Evolutionary conservation across 2,888 invertebrate species (phyloP).

Genomic region (Disparrhopalites patrizii): DNA sequence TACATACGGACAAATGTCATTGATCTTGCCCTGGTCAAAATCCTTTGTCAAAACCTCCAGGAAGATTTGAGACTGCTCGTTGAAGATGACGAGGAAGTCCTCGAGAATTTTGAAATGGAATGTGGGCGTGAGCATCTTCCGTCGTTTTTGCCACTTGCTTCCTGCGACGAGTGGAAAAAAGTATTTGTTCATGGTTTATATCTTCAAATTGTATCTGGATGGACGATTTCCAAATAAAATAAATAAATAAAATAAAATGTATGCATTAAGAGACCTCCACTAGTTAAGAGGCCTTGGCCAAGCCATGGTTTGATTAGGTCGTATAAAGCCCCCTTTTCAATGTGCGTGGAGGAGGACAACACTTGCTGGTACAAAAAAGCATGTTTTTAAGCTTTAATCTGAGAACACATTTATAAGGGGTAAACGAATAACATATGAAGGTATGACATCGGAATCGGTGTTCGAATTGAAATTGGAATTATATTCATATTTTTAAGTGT

Average conservation of each 20-base stretch:
- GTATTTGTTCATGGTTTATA: too few species aligned
- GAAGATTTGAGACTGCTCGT: constrained; percentile 58
- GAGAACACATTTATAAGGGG: too few species aligned
- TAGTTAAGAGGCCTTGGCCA: constrained; percentile 29
- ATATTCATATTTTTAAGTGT: too few species aligned
- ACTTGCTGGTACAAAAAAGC: too few species aligned
- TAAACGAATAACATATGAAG: too few species aligned
- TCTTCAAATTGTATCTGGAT: too few species aligned
- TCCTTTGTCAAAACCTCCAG: constrained; percentile 52
- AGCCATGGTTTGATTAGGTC: constrained; percentile 29
- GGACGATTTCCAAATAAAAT: neutral
- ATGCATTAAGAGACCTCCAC: neutral
- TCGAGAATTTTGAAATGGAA: constrained; percentile 63
- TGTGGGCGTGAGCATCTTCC: constrained; percentile 60
- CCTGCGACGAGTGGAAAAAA: too few species aligned
- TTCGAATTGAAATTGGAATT: too few species aligned
- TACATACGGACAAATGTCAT: constrained; percentile 52
- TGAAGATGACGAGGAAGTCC: constrained; percentile 61
- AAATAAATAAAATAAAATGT: neutral
- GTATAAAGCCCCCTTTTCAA: constrained; percentile 29
- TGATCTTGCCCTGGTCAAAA: neutral
- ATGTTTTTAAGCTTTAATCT: too few species aligned
- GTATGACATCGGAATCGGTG: too few species aligned
- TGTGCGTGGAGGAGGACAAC: constrained; percentile 21
- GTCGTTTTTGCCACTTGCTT: constrained; percentile 59